Evolutionary conservation across 2,797 vertebrate species (phyloP).

Genomic region (Dryobates pubescens): DNA sequence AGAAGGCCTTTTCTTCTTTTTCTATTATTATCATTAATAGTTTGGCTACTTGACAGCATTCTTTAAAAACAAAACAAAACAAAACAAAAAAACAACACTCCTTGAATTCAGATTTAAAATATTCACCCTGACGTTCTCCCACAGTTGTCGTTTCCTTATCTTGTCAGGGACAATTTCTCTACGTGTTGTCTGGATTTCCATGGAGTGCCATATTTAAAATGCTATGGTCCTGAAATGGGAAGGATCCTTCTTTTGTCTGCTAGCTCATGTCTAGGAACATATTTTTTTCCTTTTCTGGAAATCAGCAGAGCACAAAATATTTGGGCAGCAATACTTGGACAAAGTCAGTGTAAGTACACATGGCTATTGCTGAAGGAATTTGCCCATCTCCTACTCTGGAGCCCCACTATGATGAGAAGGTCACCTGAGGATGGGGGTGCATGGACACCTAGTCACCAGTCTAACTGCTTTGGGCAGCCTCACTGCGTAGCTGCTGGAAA

Average conservation of each 20-base stretch:
- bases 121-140: background rate
- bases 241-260: background rate
- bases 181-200: background rate
- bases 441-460: rapidly evolving
- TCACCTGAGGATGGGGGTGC: background rate
- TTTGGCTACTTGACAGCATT: background rate
- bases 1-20: background rate
- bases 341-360: background rate
- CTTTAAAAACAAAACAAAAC: background rate
- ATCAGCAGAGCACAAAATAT: background rate
- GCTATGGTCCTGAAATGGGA: rapidly evolving
- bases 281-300: background rate
- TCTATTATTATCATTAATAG: background rate
- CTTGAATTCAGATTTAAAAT: background rate
- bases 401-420: background rate
- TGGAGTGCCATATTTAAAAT: background rate
- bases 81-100: background rate
- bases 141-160: background rate
- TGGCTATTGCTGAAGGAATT: background rate
- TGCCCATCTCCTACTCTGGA: background rate
- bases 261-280: background rate
- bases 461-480: background rate
- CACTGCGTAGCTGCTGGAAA: no score
- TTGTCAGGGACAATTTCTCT: background rate
- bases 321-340: background rate